Percentiles rank a stretch among this genome's conserved stretches.
phyloP scores from a whole-genome alignment of 1,140 invertebrate genomes.

The Steinernema feltiae region DNA sequence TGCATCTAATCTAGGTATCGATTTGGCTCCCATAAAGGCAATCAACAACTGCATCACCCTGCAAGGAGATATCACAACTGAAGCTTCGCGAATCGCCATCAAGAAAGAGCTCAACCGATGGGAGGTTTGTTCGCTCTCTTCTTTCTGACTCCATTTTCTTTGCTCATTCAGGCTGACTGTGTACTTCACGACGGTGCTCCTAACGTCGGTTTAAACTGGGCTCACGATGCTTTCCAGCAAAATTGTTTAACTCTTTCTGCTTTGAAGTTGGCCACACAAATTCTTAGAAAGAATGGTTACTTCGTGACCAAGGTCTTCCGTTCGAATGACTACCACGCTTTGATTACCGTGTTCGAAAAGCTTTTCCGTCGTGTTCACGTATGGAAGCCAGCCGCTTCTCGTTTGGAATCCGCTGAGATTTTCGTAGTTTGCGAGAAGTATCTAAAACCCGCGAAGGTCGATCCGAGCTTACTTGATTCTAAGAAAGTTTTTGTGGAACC shows the following conservation, averaged over 20 bases:
- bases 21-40: conserved; percentile 88
- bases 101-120: conserved; percentile 78
- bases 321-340: conserved; percentile 90
- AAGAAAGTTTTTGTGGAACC: conserved; percentile 93
- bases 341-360: conserved; percentile 92
- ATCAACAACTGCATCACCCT: conserved; percentile 82
- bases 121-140: conserved; percentile 60
- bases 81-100: conserved; percentile 67
- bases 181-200: conserved; percentile 96
- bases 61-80: conserved; percentile 90
- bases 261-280: conserved; percentile 82
- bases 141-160: neutral
- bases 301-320: conserved; percentile 98
- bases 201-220: conserved; percentile 95
- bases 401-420: conserved; percentile 97
- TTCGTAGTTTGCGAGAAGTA: conserved; percentile 96
- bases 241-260: conserved; percentile 70
- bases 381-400: conserved; percentile 94
- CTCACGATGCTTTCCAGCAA: conserved; percentile 94
- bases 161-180: conserved; percentile 76
- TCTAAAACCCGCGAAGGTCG: conserved; percentile 84
- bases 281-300: conserved; percentile 82
- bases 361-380: conserved; percentile 82
- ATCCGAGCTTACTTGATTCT: conserved; percentile 84
- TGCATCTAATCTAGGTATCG: conserved; percentile 68